Percentiles rank a stretch among this genome's conserved stretches.
Conservation (phyloP, 2,888 invertebrate genomes). For the Strigamia maritima region DNA sequence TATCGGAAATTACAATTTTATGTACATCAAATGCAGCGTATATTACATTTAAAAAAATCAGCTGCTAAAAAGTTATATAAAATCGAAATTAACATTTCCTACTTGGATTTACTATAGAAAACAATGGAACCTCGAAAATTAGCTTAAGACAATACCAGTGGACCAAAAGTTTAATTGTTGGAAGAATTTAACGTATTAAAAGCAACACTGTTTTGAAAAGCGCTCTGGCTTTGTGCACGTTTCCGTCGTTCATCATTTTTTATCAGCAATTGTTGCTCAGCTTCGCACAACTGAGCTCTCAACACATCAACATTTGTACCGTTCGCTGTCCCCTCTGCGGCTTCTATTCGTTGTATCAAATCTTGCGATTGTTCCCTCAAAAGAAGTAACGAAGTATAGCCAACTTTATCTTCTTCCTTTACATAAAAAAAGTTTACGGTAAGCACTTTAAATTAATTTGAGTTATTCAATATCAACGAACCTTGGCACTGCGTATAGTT, state of each 20-base stretch:
- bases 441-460: neutral
- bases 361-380: conserved; percentile 40
- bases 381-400: conserved; percentile 35
- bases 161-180: neutral
- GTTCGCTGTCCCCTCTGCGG: conserved; percentile 38
- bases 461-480: conserved; percentile 43
- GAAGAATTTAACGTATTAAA: neutral
- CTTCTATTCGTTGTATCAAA: conserved; percentile 39
- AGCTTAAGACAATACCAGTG: neutral
- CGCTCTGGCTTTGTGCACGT: neutral
- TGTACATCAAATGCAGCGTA: neutral
- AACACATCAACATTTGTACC: conserved; percentile 13
- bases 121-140: neutral
- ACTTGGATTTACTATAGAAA: neutral
- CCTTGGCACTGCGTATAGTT: conserved; percentile 59
- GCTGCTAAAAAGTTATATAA: neutral
- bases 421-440: conserved; percentile 16
- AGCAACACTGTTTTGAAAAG: neutral
- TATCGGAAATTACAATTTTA: conserved; percentile 1
- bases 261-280: conserved; percentile 39
- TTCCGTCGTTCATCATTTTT: conserved; percentile 40
- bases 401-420: conserved; percentile 41
- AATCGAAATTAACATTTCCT: neutral
- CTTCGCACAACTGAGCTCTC: conserved; percentile 39
- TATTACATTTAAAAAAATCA: neutral